phyloP scores from a whole-genome alignment of 2,797 vertebrate genomes.

The Hippoglossus hippoglossus region DNA sequence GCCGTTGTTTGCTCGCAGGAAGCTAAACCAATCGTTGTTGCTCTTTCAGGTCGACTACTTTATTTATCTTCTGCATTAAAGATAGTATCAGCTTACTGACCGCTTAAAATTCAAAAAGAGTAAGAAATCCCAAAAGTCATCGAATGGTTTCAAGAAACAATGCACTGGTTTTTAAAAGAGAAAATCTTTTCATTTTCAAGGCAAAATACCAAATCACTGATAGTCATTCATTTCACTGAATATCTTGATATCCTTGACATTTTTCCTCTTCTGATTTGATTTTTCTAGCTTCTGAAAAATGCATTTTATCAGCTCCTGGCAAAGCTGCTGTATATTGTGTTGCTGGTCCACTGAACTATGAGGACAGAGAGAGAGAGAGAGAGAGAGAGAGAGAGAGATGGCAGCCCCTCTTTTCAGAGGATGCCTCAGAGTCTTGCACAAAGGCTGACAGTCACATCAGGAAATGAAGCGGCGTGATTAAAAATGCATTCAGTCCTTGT shows the following conservation, averaged over 20 bases:
- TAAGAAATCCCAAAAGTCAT: background rate
- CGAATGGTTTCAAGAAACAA: background rate
- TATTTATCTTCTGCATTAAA: slow-evolving; percentile 17
- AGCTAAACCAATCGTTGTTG: slow-evolving; percentile 25
- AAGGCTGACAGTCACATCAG: slow-evolving; percentile 70
- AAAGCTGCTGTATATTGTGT: slow-evolving; percentile 57
- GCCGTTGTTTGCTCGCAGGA: slow-evolving; percentile 28
- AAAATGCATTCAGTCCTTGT: slow-evolving; percentile 78
- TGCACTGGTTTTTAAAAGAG: background rate
- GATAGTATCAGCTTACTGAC: too few relatives aligned
- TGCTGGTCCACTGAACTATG: slow-evolving; percentile 35
- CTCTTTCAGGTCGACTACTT: slow-evolving; percentile 47
- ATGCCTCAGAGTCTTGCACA: slow-evolving; percentile 57
- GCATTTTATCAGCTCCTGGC: slow-evolving; percentile 46
- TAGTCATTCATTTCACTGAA: background rate
- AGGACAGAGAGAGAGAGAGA: slow-evolving; percentile 6
- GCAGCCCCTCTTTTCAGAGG: slow-evolving; percentile 40
- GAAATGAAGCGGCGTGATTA: slow-evolving; percentile 73
- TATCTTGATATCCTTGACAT: slow-evolving; percentile 9
- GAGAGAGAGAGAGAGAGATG: slow-evolving; percentile 17
- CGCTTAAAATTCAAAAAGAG: slow-evolving; percentile 4
- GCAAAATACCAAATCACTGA: background rate
- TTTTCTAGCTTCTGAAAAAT: slow-evolving; percentile 41
- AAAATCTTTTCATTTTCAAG: background rate
- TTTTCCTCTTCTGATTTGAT: slow-evolving; percentile 30